A percentile compares a stretch with the other conserved stretches of the same genome.
Conservation (phyloP, 2,888 invertebrate genomes). For the Brenthis daphne region DNA sequence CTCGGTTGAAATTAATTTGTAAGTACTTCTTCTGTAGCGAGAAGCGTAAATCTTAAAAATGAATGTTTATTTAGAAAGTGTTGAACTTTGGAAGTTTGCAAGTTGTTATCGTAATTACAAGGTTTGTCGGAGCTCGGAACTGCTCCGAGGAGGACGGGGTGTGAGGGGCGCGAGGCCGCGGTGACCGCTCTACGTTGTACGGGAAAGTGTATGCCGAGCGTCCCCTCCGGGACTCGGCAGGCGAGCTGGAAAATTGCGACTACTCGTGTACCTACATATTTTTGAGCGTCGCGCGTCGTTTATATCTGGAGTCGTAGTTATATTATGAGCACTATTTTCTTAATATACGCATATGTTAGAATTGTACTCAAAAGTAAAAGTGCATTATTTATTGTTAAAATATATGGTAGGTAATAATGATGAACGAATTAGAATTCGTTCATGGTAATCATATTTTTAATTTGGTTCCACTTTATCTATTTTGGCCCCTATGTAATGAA, state of each 20-base stretch:
- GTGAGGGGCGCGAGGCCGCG: background rate
- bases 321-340: background rate
- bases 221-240: background rate
- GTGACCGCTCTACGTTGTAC: background rate
- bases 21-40: constrained; percentile 20
- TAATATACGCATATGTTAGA: no score
- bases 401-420: no score
- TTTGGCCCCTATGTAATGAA: no score
- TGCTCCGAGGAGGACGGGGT: background rate
- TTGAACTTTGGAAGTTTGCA: constrained; percentile 28
- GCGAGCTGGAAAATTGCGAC: constrained; percentile 3
- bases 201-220: constrained; percentile 10
- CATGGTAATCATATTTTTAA: no score
- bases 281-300: background rate
- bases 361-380: no score
- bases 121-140: constrained; percentile 23
- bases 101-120: constrained; percentile 32
- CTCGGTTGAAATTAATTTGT: constrained; percentile 23
- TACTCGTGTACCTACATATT: background rate
- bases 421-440: no score
- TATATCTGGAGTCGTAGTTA: background rate
- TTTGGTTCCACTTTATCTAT: no score
- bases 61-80: constrained; percentile 31
- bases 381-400: no score
- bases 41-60: constrained; percentile 27